Evolutionary conservation across 2,797 vertebrate species (phyloP).

Genomic region (Menidia menidia): DNA sequence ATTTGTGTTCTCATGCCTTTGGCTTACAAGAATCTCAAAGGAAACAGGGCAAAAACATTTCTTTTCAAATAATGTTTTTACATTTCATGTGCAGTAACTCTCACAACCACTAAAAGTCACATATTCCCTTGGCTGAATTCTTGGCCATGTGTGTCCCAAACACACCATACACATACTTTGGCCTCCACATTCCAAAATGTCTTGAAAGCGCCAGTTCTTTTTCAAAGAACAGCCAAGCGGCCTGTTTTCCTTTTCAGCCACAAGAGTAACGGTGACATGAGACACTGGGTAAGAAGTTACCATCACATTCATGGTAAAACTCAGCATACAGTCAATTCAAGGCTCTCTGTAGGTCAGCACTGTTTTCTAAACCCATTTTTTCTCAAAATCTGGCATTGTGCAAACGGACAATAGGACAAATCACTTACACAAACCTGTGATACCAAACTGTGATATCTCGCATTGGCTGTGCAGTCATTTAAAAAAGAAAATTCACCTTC

Average conservation of each 20-base stretch:
- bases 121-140: too few relatives aligned
- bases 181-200: too few relatives aligned
- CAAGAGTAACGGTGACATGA: slow-evolving; percentile 22
- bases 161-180: too few relatives aligned
- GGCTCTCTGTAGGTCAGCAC: slow-evolving; percentile 14
- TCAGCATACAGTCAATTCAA: background rate
- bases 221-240: slow-evolving; percentile 17
- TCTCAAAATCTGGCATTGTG: background rate
- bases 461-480: background rate
- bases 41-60: too few relatives aligned
- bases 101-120: too few relatives aligned
- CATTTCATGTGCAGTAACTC: too few relatives aligned
- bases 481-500: background rate
- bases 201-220: slow-evolving; percentile 14
- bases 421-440: background rate
- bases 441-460: background rate
- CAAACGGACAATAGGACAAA: background rate
- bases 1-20: too few relatives aligned
- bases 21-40: too few relatives aligned
- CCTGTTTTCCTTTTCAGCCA: slow-evolving; percentile 28
- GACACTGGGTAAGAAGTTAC: slow-evolving; percentile 10
- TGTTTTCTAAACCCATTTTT: slow-evolving; percentile 8
- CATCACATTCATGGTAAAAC: slow-evolving; percentile 9
- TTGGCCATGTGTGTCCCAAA: too few relatives aligned
- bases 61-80: too few relatives aligned